Percentiles rank a stretch among this genome's conserved stretches.
Conservation (phyloP, 1,140 invertebrate genomes). For the Trichonephila clavata region DNA sequence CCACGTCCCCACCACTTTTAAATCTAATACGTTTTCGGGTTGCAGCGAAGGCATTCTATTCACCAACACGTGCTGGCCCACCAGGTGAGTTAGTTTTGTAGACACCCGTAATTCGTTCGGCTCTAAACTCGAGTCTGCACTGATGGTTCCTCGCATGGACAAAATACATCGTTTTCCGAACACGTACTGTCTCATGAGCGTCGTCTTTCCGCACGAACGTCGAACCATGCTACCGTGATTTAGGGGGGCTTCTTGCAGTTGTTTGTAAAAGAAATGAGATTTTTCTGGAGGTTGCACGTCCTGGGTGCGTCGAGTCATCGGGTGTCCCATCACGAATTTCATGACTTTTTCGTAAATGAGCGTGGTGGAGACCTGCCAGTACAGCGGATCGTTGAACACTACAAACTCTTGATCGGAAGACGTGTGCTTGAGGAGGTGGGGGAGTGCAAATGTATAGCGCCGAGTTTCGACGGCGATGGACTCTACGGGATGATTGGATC, state of each 20-base stretch:
- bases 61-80: neutral
- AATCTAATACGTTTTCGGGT: conserved; percentile 21
- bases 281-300: neutral
- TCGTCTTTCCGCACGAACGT: conserved; percentile 47
- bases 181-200: conserved; percentile 28
- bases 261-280: conserved; percentile 21
- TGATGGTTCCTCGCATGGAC: conserved; percentile 47
- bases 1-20: neutral
- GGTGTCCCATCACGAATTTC: conserved; percentile 27
- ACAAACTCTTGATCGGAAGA: conserved; percentile 35
- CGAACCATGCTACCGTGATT: conserved; percentile 15
- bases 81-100: neutral
- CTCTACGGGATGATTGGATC: neutral
- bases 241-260: conserved; percentile 20
- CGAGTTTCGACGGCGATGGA: neutral
- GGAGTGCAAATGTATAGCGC: neutral
- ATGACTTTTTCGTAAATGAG: conserved; percentile 46
- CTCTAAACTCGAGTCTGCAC: conserved; percentile 16
- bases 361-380: conserved; percentile 36
- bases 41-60: conserved; percentile 49
- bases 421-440: neutral
- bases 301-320: neutral
- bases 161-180: conserved; percentile 49
- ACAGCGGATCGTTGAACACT: conserved; percentile 39
- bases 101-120: conserved; percentile 20